Percentiles rank a stretch among this genome's conserved stretches.
phyloP scores from a whole-genome alignment of 2,113 vertebrate genomes.

The Nibea coibor region DNA sequence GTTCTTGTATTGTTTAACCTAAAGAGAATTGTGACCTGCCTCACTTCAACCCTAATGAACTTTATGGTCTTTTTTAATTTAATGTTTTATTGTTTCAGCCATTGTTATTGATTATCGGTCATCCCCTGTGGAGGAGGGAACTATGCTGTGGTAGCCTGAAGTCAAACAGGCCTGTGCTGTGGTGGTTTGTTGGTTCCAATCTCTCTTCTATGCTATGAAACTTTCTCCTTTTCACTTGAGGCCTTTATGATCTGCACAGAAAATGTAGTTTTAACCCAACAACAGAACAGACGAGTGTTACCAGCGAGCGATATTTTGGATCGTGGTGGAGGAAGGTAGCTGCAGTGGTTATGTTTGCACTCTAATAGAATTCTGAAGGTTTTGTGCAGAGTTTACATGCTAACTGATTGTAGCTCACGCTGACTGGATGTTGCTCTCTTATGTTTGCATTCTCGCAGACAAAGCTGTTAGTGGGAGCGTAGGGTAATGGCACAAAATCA shows the following conservation, averaged over 20 bases:
- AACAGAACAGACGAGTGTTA: neutral
- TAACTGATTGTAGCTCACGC: neutral
- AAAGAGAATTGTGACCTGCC: too few species aligned
- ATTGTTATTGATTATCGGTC: neutral
- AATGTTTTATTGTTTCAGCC: too few species aligned
- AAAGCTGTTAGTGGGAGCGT: neutral
- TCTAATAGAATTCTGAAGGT: slow-evolving; percentile 6
- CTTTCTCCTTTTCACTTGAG: slow-evolving; percentile 85
- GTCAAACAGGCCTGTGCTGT: slow-evolving; percentile 69
- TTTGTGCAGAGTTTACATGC: slow-evolving; percentile 2
- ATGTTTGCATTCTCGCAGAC: slow-evolving; percentile 5
- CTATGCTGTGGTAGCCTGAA: slow-evolving; percentile 69
- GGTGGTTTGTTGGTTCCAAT: slow-evolving; percentile 56
- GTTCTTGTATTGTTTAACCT: too few species aligned
- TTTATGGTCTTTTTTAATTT: too few species aligned
- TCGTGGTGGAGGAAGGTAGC: neutral
- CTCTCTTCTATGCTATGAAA: slow-evolving; percentile 40
- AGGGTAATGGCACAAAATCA: slow-evolving; percentile 1
- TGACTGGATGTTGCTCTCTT: neutral
- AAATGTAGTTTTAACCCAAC: slow-evolving; percentile 27
- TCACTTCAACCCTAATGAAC: too few species aligned
- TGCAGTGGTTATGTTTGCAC: neutral
- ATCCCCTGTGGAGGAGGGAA: slow-evolving; percentile 58
- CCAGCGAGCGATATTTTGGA: neutral
- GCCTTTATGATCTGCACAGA: slow-evolving; percentile 81